phyloP scores from a whole-genome alignment of 1,140 invertebrate species.

The Phenacoccus solenopsis region DNA sequence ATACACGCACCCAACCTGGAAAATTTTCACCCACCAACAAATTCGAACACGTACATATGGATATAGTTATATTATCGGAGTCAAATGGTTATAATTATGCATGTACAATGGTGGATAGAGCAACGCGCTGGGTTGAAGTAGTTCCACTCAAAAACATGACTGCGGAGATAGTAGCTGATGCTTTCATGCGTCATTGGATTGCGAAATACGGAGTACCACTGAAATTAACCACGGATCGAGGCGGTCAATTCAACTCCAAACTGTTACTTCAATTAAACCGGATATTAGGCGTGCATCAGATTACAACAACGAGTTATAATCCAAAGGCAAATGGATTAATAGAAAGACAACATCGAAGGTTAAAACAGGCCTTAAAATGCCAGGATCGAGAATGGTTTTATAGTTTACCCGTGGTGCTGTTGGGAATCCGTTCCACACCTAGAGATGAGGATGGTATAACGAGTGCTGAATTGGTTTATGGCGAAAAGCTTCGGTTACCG shows the following conservation, averaged over 20 bases:
- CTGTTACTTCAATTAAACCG: constrained; percentile 20
- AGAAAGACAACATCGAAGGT: constrained; percentile 28
- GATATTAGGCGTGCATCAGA: neutral
- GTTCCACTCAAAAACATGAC: constrained; percentile 26
- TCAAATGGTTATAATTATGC: constrained; percentile 31
- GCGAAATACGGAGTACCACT: constrained; percentile 29
- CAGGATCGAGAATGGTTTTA: constrained; percentile 20
- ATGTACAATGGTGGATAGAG: constrained; percentile 36
- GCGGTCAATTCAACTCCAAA: constrained; percentile 32
- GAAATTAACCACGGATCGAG: constrained; percentile 33
- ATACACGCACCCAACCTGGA: neutral
- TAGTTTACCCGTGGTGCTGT: neutral
- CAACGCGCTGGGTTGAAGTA: constrained; percentile 35
- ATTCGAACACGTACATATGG: constrained; percentile 31
- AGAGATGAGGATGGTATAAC: neutral
- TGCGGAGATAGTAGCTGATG: constrained; percentile 24
- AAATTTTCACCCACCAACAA: neutral
- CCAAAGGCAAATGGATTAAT: constrained; percentile 30
- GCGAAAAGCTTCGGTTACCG: constrained; percentile 11
- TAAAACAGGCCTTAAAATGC: constrained; percentile 28
- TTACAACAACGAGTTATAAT: constrained; percentile 10
- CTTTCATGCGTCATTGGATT: constrained; percentile 27
- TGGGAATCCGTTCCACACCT: neutral
- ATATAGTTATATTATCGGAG: constrained; percentile 34
- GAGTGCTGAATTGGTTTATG: constrained; percentile 19